Conservation (phyloP, 2,113 vertebrate genomes). For the Limanda limanda region DNA sequence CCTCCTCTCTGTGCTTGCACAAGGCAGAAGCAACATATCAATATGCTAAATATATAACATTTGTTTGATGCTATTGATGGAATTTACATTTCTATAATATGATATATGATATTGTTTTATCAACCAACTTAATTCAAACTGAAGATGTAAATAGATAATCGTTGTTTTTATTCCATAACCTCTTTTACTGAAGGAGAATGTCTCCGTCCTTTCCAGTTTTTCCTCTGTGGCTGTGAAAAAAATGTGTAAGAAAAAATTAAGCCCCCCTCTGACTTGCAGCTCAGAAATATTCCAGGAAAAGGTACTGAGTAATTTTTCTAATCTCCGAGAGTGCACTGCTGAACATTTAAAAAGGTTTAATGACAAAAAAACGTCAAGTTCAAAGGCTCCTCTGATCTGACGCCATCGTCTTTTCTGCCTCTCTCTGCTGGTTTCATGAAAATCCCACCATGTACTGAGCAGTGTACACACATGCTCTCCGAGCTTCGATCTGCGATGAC, state of each 20-base stretch:
- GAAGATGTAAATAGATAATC: no score
- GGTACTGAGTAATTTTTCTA: conserved; percentile 64
- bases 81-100: no score
- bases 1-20: no score
- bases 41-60: no score
- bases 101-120: no score
- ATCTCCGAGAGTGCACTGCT: conserved; percentile 65
- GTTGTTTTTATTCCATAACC: background rate
- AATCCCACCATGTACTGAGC: background rate
- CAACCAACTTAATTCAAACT: no score
- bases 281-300: conserved; percentile 51
- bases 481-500: conserved; percentile 14
- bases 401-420: conserved; percentile 14
- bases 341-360: conserved; percentile 74
- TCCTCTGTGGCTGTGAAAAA: conserved; percentile 1
- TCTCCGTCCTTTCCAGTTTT: conserved; percentile 5
- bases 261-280: conserved; percentile 34
- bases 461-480: background rate
- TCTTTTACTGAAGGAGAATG: background rate
- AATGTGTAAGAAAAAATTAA: conserved; percentile 52
- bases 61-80: no score
- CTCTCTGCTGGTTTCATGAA: conserved; percentile 7
- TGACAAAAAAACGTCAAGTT: conserved; percentile 60
- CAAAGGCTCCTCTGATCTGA: conserved; percentile 61
- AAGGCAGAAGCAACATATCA: no score